phyloP scores from a whole-genome alignment of 2,888 invertebrate species.

The Protophormia terraenovae region DNA sequence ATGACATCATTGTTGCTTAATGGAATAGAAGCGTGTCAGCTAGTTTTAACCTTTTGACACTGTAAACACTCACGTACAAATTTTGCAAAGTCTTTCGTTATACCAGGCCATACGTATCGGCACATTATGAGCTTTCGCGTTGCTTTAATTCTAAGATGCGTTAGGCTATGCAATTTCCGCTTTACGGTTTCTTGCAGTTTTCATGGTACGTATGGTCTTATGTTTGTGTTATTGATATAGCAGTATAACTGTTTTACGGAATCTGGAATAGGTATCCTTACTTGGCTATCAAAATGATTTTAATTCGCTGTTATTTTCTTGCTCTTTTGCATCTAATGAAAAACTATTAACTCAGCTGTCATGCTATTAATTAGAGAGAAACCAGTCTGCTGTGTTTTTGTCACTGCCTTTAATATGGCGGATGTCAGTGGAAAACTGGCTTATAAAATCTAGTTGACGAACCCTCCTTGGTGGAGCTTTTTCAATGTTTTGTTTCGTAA shows the following conservation, averaged over 20 bases:
- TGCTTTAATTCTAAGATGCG: conserved; percentile 6
- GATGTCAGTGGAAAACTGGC: conserved; percentile 51
- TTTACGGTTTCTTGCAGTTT: neutral
- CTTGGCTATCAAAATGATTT: neutral
- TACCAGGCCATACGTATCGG: conserved; percentile 59
- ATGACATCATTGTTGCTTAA: neutral
- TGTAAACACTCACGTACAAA: conserved; percentile 42
- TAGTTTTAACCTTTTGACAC: conserved; percentile 45
- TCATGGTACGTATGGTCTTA: conserved; percentile 31
- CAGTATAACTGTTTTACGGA: conserved; percentile 46
- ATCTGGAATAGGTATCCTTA: conserved; percentile 28
- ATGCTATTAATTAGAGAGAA: conserved; percentile 46
- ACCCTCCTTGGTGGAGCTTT: conserved; percentile 76
- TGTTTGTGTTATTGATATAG: conserved; percentile 35
- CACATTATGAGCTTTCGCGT: conserved; percentile 40
- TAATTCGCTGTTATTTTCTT: neutral
- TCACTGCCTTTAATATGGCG: conserved; percentile 44
- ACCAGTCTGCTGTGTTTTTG: conserved; percentile 58
- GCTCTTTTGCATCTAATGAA: neutral
- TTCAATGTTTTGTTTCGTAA: conserved; percentile 72
- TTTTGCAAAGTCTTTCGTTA: conserved; percentile 33
- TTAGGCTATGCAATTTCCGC: neutral
- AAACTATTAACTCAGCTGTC: neutral
- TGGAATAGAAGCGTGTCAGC: conserved; percentile 6
- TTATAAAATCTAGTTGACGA: conserved; percentile 75